phyloP scores from a whole-genome alignment of 2,888 invertebrate species.

The Clistopyga incitator region DNA sequence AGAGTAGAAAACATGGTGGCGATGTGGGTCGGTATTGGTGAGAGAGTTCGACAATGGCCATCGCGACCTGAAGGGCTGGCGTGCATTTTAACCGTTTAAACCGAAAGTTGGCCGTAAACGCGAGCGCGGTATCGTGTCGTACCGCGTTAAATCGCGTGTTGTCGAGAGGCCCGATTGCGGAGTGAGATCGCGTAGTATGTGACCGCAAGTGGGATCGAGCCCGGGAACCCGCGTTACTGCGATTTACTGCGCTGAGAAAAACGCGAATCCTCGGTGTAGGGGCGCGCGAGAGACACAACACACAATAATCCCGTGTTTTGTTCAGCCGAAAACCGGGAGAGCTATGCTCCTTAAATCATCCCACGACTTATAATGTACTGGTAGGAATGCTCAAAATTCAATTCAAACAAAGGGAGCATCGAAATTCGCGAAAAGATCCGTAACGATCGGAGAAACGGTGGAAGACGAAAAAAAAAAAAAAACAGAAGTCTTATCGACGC shows the following conservation, averaged over 20 bases:
- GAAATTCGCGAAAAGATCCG: too few species aligned
- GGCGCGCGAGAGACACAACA: conserved; percentile 46
- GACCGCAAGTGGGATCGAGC: conserved; percentile 47
- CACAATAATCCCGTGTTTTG: conserved; percentile 54
- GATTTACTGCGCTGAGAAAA: conserved; percentile 42
- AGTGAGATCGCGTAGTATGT: conserved; percentile 61
- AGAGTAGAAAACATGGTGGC: conserved; percentile 73
- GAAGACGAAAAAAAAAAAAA: neutral
- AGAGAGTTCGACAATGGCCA: conserved; percentile 78
- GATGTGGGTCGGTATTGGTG: conserved; percentile 60
- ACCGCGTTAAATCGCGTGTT: neutral
- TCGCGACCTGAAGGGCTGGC: conserved; percentile 78
- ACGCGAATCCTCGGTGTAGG: conserved; percentile 51
- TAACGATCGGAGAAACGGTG: too few species aligned
- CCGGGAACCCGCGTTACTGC: conserved; percentile 54
- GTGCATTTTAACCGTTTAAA: conserved; percentile 73
- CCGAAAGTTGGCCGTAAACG: conserved; percentile 4
- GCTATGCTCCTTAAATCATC: conserved; percentile 58
- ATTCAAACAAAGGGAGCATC: too few species aligned
- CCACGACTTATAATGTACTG: conserved; percentile 64
- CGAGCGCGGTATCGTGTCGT: neutral
- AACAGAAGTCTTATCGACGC: conserved; percentile 11
- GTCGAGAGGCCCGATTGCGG: neutral
- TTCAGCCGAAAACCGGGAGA: conserved; percentile 55
- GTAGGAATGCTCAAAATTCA: conserved; percentile 41